Conservation (phyloP, 2,888 invertebrate species). For the Drosophila sordidula region DNA sequence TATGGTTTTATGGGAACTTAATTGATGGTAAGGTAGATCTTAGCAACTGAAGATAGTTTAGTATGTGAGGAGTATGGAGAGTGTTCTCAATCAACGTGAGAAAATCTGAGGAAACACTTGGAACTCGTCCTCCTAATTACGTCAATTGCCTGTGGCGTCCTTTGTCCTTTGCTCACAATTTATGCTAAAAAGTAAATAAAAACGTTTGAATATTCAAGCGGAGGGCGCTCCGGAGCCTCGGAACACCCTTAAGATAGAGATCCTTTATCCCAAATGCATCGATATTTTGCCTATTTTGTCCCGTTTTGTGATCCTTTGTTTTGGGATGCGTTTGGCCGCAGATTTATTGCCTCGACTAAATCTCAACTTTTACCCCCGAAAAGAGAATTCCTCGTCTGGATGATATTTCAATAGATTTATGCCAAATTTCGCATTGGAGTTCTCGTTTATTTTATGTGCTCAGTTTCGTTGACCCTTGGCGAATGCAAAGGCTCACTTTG, state of each 20-base stretch:
- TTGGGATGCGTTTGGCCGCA: conserved; percentile 66
- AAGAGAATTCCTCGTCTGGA: neutral
- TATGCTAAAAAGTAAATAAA: conserved; percentile 49
- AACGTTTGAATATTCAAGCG: conserved; percentile 39
- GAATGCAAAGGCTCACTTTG: conserved; percentile 3
- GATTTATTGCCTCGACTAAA: conserved; percentile 70
- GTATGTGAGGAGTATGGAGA: neutral
- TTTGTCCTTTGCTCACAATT: conserved; percentile 30
- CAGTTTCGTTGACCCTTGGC: conserved; percentile 55
- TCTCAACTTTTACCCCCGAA: conserved; percentile 28
- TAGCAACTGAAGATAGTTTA: neutral
- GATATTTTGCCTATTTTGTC: conserved; percentile 57
- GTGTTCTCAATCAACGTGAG: conserved; percentile 24
- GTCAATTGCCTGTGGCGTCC: conserved; percentile 40
- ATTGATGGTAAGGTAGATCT: conserved; percentile 25
- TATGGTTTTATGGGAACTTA: conserved; percentile 46
- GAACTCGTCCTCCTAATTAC: conserved; percentile 42
- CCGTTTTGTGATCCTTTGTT: conserved; percentile 51
- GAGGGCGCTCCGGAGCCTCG: conserved; percentile 17
- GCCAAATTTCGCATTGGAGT: conserved; percentile 20
- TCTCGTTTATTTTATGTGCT: conserved; percentile 31
- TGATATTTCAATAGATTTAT: conserved; percentile 63
- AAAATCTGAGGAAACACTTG: conserved; percentile 21
- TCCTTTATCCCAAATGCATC: conserved; percentile 30
- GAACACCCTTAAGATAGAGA: conserved; percentile 29